phyloP scores from a whole-genome alignment of 2,888 invertebrate genomes.

The Venusia cambrica region DNA sequence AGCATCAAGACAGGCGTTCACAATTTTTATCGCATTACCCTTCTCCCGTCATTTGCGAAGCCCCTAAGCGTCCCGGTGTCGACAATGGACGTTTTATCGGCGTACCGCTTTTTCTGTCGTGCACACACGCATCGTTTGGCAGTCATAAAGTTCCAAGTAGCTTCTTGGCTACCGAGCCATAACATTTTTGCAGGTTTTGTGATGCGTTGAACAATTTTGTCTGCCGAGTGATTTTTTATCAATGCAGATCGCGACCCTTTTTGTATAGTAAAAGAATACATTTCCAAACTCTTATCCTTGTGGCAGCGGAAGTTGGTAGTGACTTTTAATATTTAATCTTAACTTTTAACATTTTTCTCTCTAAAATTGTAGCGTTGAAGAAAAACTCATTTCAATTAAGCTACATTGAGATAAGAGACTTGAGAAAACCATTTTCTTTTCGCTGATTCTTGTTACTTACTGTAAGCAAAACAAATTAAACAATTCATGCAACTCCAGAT shows the following conservation, averaged over 20 bases:
- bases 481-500: constrained; percentile 37
- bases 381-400: too few species aligned
- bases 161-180: constrained; percentile 48
- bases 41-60: constrained; percentile 63
- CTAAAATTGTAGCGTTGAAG: neutral
- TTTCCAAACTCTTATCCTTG: too few species aligned
- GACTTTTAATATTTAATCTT: too few species aligned
- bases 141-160: constrained; percentile 58
- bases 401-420: neutral
- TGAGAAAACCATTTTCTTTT: neutral
- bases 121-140: constrained; percentile 61
- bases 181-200: constrained; percentile 45
- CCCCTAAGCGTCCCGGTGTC: constrained; percentile 59
- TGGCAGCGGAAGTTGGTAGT: too few species aligned
- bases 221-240: constrained; percentile 37
- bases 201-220: constrained; percentile 39
- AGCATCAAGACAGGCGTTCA: constrained; percentile 46
- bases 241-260: constrained; percentile 28
- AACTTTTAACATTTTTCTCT: too few species aligned
- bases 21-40: constrained; percentile 67
- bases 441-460: neutral
- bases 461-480: constrained; percentile 27
- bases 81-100: constrained; percentile 71
- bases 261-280: too few species aligned
- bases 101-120: constrained; percentile 55